Conservation (phyloP, 2,888 invertebrate genomes). For the Bembecia ichneumoniformis region DNA sequence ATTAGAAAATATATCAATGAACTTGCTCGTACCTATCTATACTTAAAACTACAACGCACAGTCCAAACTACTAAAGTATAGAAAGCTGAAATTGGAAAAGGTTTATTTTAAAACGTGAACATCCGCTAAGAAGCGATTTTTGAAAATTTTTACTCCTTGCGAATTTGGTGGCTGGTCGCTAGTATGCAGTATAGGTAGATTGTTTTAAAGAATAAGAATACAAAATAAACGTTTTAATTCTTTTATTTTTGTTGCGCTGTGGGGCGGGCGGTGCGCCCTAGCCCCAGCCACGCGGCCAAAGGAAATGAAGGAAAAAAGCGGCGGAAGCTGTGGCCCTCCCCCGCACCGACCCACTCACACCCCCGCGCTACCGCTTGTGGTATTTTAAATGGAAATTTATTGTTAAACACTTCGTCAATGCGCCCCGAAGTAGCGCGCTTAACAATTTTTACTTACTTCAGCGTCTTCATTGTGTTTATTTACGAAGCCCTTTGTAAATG, state of each 20-base stretch:
- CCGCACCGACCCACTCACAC: conserved; percentile 14
- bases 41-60: no score
- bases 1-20: no score
- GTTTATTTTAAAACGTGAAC: no score
- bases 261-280: conserved; percentile 47
- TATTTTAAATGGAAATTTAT: conserved; percentile 73
- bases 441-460: conserved; percentile 47
- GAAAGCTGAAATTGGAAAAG: no score
- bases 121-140: no score
- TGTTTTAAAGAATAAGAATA: conserved; percentile 10
- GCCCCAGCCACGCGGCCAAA: conserved; percentile 58
- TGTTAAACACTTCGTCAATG: conserved; percentile 70
- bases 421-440: conserved; percentile 37
- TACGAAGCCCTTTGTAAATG: background rate
- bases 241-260: conserved; percentile 14
- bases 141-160: no score
- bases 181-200: no score
- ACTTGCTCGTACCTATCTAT: no score
- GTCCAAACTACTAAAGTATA: no score
- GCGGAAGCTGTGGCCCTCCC: conserved; percentile 51
- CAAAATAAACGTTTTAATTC: conserved; percentile 60
- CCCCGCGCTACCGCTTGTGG: conserved; percentile 41
- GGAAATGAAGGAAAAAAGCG: conserved; percentile 72
- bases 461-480: conserved; percentile 21
- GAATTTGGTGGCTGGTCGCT: no score